Evolutionary conservation across 2,797 vertebrate genomes (phyloP).

Genomic region (Amblyraja radiata): DNA sequence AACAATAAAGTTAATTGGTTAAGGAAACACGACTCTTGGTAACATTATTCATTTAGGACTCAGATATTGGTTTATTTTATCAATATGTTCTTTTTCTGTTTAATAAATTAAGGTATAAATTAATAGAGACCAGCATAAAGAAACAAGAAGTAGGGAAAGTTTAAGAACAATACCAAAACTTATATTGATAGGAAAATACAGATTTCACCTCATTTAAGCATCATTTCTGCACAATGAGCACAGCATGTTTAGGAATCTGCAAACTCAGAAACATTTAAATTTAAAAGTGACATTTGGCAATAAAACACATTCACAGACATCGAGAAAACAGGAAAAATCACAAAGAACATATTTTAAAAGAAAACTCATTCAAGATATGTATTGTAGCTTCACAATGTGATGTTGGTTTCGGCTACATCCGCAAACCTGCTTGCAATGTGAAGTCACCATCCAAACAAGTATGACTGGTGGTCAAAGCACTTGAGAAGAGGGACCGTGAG

Average conservation of each 20-base stretch:
- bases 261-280: background rate
- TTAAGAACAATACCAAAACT: background rate
- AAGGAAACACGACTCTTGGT: background rate
- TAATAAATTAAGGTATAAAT: background rate
- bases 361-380: background rate
- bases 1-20: background rate
- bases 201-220: background rate
- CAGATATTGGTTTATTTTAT: background rate
- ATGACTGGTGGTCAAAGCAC: background rate
- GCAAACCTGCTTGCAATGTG: background rate
- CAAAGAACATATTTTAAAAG: background rate
- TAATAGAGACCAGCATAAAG: background rate
- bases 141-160: background rate
- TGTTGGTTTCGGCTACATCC: background rate
- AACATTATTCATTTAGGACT: background rate
- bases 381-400: no score
- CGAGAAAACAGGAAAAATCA: background rate
- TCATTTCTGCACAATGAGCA: background rate
- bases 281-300: background rate
- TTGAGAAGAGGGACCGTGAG: background rate
- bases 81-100: background rate
- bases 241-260: background rate
- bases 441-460: background rate
- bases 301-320: background rate
- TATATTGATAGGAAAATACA: background rate